These are phyloP conservation scores for Drosophila navojoa DNA, from an alignment of 1,140 invertebrate genomes.

Conservation along the genomic window DNA sequence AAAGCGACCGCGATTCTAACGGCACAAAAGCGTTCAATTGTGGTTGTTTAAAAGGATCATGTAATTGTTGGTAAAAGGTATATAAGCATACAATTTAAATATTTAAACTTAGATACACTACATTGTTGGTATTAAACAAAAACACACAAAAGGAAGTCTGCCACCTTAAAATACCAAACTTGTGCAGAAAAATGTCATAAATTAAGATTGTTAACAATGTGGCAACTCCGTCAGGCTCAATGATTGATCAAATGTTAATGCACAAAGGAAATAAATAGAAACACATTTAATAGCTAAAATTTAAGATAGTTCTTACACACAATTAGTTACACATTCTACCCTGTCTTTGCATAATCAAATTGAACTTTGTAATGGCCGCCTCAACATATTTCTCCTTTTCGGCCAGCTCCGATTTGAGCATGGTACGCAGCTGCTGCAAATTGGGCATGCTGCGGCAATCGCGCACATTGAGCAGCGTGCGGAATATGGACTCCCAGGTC, in stretches of 20 bases:
- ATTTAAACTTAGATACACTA: neutral
- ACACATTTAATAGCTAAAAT: neutral
- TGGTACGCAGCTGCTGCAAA: conserved; percentile 86
- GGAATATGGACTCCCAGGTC: conserved; percentile 88
- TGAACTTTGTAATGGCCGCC: conserved; percentile 61
- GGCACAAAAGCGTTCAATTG: conserved; percentile 44
- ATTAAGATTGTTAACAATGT: no score
- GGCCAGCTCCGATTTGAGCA: conserved; percentile 86
- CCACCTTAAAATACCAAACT: neutral
- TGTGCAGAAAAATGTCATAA: no score
- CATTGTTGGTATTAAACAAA: neutral
- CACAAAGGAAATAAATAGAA: no score
- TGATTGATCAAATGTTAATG: no score
- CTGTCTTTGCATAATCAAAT: conserved; percentile 34
- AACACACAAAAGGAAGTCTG: neutral
- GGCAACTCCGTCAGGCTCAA: no score
- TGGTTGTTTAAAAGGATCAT: conserved; percentile 26
- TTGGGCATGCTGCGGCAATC: conserved; percentile 88
- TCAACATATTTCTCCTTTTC: conserved; percentile 84
- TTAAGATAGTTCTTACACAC: neutral
- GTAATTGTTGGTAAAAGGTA: conserved; percentile 5
- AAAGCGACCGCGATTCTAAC: conserved; percentile 41
- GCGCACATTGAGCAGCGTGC: conserved; percentile 88
- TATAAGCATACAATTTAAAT: conserved; percentile 2
- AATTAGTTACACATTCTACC: neutral